Conservation (phyloP, 2,113 vertebrate species). For the Phaethornis superciliosus region DNA sequence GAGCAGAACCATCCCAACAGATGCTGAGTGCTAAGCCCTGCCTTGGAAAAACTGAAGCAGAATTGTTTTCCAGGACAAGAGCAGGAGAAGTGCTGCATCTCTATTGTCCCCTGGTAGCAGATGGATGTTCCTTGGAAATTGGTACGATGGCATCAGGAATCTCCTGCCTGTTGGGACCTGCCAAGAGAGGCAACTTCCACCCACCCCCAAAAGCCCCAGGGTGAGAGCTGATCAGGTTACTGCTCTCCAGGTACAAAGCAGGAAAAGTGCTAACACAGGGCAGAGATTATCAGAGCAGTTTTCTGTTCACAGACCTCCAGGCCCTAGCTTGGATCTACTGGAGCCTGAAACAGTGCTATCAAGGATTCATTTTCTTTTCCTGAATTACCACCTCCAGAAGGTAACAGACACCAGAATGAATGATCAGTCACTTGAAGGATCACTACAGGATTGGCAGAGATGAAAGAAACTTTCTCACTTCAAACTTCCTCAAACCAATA, state of each 20-base stretch:
- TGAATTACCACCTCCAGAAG: neutral
- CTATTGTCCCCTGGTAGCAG: fast-evolving
- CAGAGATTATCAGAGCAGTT: neutral
- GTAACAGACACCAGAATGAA: neutral
- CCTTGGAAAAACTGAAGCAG: neutral
- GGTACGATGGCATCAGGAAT: neutral
- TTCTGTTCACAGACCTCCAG: neutral
- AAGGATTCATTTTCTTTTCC: neutral
- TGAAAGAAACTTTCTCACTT: neutral
- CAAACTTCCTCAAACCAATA: neutral
- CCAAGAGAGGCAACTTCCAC: neutral
- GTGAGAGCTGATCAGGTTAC: neutral
- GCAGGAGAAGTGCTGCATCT: neutral
- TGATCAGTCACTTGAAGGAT: neutral
- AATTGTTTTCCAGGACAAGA: neutral
- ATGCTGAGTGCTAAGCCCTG: neutral
- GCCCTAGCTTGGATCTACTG: neutral
- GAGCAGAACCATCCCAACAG: neutral
- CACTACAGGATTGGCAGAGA: fast-evolving
- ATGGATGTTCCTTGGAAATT: neutral
- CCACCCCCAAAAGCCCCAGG: neutral
- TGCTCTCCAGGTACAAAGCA: neutral
- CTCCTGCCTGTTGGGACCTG: neutral
- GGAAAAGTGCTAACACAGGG: neutral
- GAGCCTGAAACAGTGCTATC: neutral